Evolutionary conservation across 2,113 vertebrate species (phyloP).

Genomic region (Mormyrus lacerda): DNA sequence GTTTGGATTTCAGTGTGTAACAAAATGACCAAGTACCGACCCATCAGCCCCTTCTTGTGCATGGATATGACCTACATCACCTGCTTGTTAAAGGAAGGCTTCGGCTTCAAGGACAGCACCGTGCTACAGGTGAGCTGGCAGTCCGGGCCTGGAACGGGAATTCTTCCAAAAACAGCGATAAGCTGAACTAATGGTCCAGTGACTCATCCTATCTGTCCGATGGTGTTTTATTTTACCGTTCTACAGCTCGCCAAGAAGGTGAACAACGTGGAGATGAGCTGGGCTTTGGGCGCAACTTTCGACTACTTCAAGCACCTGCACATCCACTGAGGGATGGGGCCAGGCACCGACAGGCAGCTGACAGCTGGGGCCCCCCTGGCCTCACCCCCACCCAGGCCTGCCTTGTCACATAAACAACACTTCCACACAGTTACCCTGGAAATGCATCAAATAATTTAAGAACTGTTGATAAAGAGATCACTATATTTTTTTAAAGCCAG

Average conservation of each 20-base stretch:
- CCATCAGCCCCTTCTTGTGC: conserved; percentile 87
- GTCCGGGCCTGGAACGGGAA: no score
- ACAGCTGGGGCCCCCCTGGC: conserved; percentile 21
- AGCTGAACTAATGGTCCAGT: background rate
- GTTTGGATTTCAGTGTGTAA: conserved; percentile 73
- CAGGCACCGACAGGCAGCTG: conserved; percentile 44
- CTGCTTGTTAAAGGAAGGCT: conserved; percentile 88
- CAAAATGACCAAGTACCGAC: conserved; percentile 79
- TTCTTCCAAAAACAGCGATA: background rate
- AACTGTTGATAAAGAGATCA: conserved; percentile 58
- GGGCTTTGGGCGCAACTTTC: conserved; percentile 92
- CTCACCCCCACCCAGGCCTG: conserved; percentile 32
- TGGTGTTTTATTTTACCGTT: conserved; percentile 26
- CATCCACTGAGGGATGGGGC: conserved; percentile 54
- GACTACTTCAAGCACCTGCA: conserved; percentile 83
- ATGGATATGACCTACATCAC: conserved; percentile 97
- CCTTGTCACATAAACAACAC: conserved; percentile 10
- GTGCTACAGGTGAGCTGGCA: conserved; percentile 70
- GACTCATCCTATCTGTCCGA: background rate
- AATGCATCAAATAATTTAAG: conserved; percentile 35
- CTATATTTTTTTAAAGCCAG: conserved; percentile 63
- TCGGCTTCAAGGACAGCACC: conserved; percentile 86
- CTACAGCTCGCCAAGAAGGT: conserved; percentile 89
- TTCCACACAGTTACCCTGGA: conserved; percentile 29
- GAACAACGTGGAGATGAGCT: conserved; percentile 92